These are phyloP conservation scores for Aethes cnicana DNA, from an alignment of 2,888 invertebrate species.

Conservation along the genomic window DNA sequence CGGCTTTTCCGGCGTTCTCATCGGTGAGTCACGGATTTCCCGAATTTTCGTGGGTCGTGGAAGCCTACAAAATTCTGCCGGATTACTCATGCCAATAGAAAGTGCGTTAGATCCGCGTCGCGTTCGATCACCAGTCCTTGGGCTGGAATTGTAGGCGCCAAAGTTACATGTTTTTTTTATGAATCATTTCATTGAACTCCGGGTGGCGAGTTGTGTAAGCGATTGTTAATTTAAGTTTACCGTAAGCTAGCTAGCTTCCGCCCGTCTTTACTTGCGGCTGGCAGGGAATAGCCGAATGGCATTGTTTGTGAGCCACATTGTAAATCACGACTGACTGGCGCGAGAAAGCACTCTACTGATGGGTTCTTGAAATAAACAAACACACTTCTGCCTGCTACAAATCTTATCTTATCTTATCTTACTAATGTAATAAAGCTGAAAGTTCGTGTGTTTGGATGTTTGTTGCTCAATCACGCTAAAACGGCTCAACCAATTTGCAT, in stretches of 20 bases:
- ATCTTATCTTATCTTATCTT: no score
- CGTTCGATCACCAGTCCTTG: constrained; percentile 24
- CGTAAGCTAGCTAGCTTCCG: constrained; percentile 71
- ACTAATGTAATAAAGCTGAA: no score
- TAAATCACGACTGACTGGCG: constrained; percentile 65
- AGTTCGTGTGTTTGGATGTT: no score
- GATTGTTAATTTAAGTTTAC: constrained; percentile 76
- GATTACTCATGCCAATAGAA: constrained; percentile 69
- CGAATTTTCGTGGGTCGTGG: constrained; percentile 64
- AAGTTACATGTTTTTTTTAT: constrained; percentile 9
- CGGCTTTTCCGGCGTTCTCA: constrained; percentile 69
- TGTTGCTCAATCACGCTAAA: no score
- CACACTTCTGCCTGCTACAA: constrained; percentile 47
- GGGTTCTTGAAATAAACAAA: constrained; percentile 40
- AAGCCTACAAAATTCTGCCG: constrained; percentile 67
- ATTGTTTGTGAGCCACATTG: constrained; percentile 76
- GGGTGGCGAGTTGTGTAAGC: not conserved
- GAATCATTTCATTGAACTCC: constrained; percentile 9
- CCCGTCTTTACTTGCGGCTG: constrained; percentile 51
- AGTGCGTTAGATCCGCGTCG: constrained; percentile 43
- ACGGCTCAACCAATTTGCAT: no score
- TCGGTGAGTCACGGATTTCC: constrained; percentile 74
- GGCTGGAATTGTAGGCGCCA: constrained; percentile 12
- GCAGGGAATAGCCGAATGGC: constrained; percentile 58
- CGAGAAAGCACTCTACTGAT: constrained; percentile 48